phyloP scores from a whole-genome alignment of 2,113 vertebrate species.

The Oenanthe melanoleuca region DNA sequence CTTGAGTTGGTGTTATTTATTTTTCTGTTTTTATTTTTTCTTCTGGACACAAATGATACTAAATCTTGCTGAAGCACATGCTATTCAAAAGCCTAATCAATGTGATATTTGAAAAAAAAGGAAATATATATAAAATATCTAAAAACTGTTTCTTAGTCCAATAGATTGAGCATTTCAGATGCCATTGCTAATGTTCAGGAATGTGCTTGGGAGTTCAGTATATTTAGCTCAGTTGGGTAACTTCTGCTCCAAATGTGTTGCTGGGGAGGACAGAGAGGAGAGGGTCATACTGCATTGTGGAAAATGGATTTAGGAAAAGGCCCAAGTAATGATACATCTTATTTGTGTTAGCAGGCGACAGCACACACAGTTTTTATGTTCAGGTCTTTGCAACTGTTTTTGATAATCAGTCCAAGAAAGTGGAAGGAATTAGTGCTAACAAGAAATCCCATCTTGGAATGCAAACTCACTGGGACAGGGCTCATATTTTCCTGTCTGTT shows the following conservation, averaged over 20 bases:
- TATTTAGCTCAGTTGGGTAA: neutral
- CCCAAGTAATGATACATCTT: neutral
- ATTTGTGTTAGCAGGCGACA: neutral
- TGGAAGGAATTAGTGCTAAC: neutral
- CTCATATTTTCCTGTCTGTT: neutral
- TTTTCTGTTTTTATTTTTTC: neutral
- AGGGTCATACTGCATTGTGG: neutral
- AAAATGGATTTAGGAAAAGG: neutral
- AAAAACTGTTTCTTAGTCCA: neutral
- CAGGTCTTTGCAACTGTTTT: neutral
- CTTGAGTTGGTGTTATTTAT: neutral
- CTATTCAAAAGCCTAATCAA: neutral
- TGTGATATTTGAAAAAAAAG: neutral
- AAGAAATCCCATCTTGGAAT: neutral
- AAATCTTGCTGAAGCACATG: accelerated
- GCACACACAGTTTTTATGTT: neutral
- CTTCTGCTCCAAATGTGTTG: neutral
- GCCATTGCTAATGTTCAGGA: neutral
- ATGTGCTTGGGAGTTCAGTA: neutral
- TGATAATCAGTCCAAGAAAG: neutral
- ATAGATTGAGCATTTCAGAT: neutral
- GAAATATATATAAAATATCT: neutral
- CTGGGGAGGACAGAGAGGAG: neutral
- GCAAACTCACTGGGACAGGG: neutral
- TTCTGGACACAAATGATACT: neutral